Base-by-base conservation (phyloP, 1,140 invertebrate species). In the Penaeus indicus region DNA sequence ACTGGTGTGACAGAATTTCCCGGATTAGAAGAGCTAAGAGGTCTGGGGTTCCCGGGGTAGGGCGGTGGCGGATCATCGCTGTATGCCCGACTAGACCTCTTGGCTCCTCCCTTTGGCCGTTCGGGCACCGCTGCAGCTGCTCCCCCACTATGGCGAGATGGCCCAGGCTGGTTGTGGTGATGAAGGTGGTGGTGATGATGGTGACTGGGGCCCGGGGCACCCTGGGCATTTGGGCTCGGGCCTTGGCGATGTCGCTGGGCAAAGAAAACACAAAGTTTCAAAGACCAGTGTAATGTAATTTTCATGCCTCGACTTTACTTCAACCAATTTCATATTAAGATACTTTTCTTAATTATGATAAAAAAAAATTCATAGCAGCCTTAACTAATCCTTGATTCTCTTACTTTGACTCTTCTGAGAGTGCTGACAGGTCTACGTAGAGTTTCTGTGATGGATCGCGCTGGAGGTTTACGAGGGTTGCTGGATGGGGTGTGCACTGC, bases 401-500 rank as follows among this genome's bases (percentile, higher is more conserved):
- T 83, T n/a, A 90, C 90, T 82, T 89, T 90, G 32, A 87, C 90
- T 85, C 90, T 89, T 79, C 90, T 94, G 54, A 98, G 93, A 42
- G 97, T 98, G 92, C 97, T 97, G 95, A 98, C 97, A 22, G 97
- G 97, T 90, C 96, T 94, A 69, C 97, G 94, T 19, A 98, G 93
- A 21, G 97, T 98, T 93, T 98, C 97, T 90, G 96, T 96, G 88
- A 98, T 95, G 86, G 97, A 95, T 90, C 96, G 94, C 10, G 97
- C 96, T 0, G 97, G 96, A 79, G 96, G 96, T 92, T 97, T 96
- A 92, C 98, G 97, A 18, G 98, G 98, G 95, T 99, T 99, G 81
- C 96, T 98, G 78, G 97, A 99, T 27, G 99, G 99, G 69, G 99
- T 99, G 93, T 99, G 98, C 82, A 99, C 98, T 22, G 99, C 98